These are phyloP conservation scores for Haemorhous mexicanus DNA, from an alignment of 2,113 vertebrate genomes.

Conservation along the genomic window DNA sequence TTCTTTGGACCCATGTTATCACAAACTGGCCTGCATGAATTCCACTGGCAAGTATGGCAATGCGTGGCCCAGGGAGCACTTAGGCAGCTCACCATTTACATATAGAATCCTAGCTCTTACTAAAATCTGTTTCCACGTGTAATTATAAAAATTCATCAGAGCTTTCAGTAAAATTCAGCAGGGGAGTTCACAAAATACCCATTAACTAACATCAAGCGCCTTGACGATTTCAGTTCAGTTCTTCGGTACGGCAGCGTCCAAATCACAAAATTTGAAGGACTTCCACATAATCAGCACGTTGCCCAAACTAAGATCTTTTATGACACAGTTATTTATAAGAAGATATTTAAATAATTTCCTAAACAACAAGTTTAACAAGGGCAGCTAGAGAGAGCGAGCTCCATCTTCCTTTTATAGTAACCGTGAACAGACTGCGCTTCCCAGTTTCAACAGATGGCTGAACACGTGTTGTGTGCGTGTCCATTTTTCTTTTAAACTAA, in stretches of 20 bases:
- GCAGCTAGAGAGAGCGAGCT: neutral
- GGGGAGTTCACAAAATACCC: neutral
- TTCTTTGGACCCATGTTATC: neutral
- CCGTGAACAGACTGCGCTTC: neutral
- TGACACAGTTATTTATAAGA: neutral
- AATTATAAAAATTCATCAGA: neutral
- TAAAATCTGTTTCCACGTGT: neutral
- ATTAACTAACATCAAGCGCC: neutral
- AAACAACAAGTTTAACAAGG: neutral
- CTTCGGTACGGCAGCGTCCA: accelerated
- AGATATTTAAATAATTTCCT: neutral
- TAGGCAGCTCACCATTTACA: neutral
- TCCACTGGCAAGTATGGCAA: neutral
- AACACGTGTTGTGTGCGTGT: neutral
- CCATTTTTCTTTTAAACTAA: neutral
- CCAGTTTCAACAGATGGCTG: neutral
- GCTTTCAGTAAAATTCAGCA: neutral
- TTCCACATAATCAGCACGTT: neutral
- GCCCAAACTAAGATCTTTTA: neutral
- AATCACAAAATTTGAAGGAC: neutral
- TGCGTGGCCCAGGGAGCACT: accelerated
- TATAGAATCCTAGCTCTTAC: neutral
- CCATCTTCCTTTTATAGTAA: slow-evolving; percentile 21
- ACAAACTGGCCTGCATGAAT: neutral
- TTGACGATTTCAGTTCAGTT: neutral